Conservation (phyloP, 2,888 invertebrate species). For the Molanna angustata region DNA sequence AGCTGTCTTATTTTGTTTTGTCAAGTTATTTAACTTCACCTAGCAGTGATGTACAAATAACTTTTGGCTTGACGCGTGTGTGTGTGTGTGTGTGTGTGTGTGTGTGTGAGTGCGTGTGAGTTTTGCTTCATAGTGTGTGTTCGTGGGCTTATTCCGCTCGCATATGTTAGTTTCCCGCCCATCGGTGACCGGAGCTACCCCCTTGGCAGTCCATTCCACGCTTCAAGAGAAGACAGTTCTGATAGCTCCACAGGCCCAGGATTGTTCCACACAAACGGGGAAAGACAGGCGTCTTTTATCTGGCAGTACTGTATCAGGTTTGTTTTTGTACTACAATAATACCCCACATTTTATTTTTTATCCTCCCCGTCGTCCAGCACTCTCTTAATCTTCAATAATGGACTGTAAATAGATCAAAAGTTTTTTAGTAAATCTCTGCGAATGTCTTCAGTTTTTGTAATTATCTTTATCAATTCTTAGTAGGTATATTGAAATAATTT, state of each 20-base stretch:
- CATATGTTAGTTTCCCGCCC: constrained; percentile 39
- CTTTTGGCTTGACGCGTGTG: not conserved
- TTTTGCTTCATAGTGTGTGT: constrained; percentile 50
- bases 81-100: not conserved
- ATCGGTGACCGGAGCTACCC: constrained; percentile 40
- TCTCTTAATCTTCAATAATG: too few relatives aligned
- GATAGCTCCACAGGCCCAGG: constrained; percentile 8
- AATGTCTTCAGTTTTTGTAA: too few relatives aligned
- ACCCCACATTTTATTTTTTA: not conserved
- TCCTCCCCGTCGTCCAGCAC: too few relatives aligned
- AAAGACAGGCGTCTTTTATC: constrained; percentile 7
- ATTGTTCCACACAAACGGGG: not conserved
- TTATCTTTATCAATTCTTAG: too few relatives aligned
- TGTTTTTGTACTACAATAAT: constrained; percentile 1
- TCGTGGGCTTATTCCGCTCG: constrained; percentile 46
- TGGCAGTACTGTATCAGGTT: constrained; percentile 2
- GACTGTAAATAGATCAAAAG: too few relatives aligned
- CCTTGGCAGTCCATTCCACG: constrained; percentile 41
- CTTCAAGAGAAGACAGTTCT: constrained; percentile 29
- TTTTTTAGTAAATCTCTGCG: too few relatives aligned
- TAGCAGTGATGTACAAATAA: not conserved
- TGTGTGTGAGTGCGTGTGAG: constrained; percentile 3
- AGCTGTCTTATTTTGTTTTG: too few relatives aligned
- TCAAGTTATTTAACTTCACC: too few relatives aligned
- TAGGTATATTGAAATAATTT: too few relatives aligned